These are phyloP conservation scores for Drosophila eugracilis DNA, from an alignment of 1,140 invertebrate species.

Conservation along the genomic window DNA sequence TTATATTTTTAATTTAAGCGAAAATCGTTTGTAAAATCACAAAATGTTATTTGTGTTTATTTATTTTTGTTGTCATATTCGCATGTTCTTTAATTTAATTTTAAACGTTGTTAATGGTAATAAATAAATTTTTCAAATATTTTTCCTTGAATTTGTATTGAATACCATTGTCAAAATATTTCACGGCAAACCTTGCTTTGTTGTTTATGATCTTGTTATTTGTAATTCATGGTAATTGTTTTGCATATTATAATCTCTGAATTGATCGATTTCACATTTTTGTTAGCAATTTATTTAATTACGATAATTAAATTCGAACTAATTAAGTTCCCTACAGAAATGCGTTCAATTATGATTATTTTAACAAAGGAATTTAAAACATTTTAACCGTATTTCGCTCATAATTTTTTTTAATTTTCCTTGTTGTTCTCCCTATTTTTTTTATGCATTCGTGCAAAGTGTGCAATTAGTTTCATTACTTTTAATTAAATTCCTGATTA, in stretches of 20 bases:
- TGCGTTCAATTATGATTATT: neutral
- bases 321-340: neutral
- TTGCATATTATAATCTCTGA: neutral
- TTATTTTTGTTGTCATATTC: no score
- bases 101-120: no score
- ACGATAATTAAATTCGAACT: neutral
- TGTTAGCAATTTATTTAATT: no score
- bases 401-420: neutral
- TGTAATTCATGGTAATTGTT: neutral
- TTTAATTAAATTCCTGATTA: slow-evolving; percentile 27
- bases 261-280: neutral
- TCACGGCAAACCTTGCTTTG: no score
- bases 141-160: no score
- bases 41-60: no score
- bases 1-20: no score
- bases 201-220: no score
- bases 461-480: neutral
- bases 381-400: neutral
- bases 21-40: no score
- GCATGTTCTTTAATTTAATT: no score
- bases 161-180: no score
- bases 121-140: no score
- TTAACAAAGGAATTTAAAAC: neutral
- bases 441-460: neutral
- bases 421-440: neutral